Conservation (phyloP, 1,140 invertebrate species). For the Drosophila guanche region DNA sequence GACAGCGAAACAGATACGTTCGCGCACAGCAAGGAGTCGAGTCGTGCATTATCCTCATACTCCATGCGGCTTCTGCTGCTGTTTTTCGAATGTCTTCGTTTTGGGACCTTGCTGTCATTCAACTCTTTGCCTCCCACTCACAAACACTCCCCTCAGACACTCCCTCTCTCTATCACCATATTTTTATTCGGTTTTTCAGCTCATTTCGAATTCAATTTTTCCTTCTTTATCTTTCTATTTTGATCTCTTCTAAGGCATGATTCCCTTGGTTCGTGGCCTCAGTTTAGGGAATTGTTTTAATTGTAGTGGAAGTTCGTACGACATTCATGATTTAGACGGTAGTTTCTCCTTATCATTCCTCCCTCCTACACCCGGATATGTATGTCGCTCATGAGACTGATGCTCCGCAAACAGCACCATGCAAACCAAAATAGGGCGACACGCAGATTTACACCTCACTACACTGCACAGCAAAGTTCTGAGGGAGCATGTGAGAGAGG, state of each 20-base stretch:
- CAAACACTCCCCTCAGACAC: conserved; percentile 8
- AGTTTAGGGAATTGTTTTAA: neutral
- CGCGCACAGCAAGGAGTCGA: neutral
- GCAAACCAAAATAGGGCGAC: conserved; percentile 22
- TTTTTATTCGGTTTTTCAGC: conserved; percentile 10
- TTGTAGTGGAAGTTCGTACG: neutral
- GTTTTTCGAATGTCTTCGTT: conserved; percentile 53
- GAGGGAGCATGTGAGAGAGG: conserved; percentile 1
- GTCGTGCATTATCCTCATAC: conserved; percentile 41
- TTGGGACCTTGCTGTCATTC: conserved; percentile 59
- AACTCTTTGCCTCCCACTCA: conserved; percentile 15
- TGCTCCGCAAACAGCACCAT: neutral
- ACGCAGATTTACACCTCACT: conserved; percentile 55
- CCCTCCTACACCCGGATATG: neutral
- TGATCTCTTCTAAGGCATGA: conserved; percentile 26
- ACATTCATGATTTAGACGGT: too few species aligned
- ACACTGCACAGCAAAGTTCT: conserved; percentile 26
- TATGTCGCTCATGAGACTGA: conserved; percentile 9
- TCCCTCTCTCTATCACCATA: conserved; percentile 1
- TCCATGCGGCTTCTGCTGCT: conserved; percentile 11
- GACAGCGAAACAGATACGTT: conserved; percentile 11
- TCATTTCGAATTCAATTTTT: conserved; percentile 33
- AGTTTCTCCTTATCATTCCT: neutral
- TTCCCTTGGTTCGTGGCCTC: conserved; percentile 1
- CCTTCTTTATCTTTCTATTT: conserved; percentile 19